phyloP scores from a whole-genome alignment of 2,113 vertebrate species.

The Micronycteris hirsuta region DNA sequence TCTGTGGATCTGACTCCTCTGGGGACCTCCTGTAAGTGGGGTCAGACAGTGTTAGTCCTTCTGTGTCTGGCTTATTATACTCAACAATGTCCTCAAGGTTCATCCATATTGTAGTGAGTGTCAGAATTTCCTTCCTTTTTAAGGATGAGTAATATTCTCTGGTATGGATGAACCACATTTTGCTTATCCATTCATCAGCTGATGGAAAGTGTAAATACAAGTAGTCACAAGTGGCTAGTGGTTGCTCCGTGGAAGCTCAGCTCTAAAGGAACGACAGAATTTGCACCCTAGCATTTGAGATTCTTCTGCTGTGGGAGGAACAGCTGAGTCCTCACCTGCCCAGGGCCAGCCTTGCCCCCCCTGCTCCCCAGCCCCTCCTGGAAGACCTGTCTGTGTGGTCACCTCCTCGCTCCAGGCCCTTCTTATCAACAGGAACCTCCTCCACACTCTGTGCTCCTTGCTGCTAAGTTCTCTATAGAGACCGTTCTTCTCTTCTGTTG shows the following conservation, averaged over 20 bases:
- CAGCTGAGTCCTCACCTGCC: not conserved
- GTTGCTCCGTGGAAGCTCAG: not conserved
- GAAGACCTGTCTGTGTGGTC: not conserved
- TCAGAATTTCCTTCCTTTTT: no score
- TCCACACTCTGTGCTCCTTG: not conserved
- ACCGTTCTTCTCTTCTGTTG: not conserved
- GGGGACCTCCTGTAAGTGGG: not conserved
- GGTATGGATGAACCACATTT: not conserved
- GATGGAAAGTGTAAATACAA: not conserved
- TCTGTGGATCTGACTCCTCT: not conserved
- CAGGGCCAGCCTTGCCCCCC: not conserved
- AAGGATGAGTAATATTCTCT: not conserved
- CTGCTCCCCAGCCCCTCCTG: not conserved
- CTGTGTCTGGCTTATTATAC: not conserved
- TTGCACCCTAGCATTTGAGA: not conserved
- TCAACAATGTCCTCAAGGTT: not conserved
- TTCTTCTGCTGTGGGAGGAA: not conserved
- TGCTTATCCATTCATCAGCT: not conserved
- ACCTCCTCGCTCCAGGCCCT: not conserved
- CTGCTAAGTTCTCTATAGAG: not conserved
- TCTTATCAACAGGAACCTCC: not conserved
- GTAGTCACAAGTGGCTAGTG: not conserved
- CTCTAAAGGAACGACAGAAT: not conserved
- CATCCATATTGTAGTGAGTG: not conserved
- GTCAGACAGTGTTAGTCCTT: not conserved